These are phyloP conservation scores for Altica lythri DNA, from an alignment of 2,888 invertebrate genomes.

Conservation along the genomic window DNA sequence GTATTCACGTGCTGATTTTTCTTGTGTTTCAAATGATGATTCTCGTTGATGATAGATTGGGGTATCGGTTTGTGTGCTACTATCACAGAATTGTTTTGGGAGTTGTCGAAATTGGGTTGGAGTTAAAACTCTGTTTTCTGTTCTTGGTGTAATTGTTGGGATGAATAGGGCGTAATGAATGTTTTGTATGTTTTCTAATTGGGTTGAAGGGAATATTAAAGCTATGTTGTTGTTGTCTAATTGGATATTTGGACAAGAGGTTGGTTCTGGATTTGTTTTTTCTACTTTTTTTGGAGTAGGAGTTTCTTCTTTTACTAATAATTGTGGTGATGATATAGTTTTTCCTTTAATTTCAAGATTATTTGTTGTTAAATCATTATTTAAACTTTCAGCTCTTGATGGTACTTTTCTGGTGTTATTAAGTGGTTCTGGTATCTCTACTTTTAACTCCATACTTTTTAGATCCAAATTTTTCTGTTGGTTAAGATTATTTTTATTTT, in stretches of 20 bases:
- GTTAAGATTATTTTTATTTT: constrained; percentile 34
- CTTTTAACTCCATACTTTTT: too few relatives aligned
- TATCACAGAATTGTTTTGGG: constrained; percentile 63
- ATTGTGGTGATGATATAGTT: constrained; percentile 32
- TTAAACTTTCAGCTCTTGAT: constrained; percentile 28
- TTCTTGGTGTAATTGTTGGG: constrained; percentile 53
- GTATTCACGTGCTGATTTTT: constrained; percentile 50
- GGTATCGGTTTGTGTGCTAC: constrained; percentile 70
- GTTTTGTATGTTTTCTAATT: constrained; percentile 57
- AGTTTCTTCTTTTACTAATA: constrained; percentile 4
- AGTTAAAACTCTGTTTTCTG: constrained; percentile 62
- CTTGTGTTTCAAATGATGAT: constrained; percentile 51
- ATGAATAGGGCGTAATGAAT: constrained; percentile 67
- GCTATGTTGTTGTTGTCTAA: constrained; percentile 51
- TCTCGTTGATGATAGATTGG: constrained; percentile 33
- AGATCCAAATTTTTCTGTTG: constrained; percentile 45
- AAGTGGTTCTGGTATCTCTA: constrained; percentile 20
- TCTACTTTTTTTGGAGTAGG: constrained; percentile 6
- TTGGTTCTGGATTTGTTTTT: neutral
- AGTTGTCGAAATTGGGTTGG: constrained; percentile 63
- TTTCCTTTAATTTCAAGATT: constrained; percentile 35
- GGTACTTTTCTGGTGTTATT: constrained; percentile 34
- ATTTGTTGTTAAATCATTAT: constrained; percentile 41
- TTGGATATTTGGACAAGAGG: constrained; percentile 11
- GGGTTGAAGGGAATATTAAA: constrained; percentile 56